Evolutionary conservation across 2,888 invertebrate species (phyloP), one percentile per base, ranked within the genome.

Genomic region (Oxytorus armatus): DNA sequence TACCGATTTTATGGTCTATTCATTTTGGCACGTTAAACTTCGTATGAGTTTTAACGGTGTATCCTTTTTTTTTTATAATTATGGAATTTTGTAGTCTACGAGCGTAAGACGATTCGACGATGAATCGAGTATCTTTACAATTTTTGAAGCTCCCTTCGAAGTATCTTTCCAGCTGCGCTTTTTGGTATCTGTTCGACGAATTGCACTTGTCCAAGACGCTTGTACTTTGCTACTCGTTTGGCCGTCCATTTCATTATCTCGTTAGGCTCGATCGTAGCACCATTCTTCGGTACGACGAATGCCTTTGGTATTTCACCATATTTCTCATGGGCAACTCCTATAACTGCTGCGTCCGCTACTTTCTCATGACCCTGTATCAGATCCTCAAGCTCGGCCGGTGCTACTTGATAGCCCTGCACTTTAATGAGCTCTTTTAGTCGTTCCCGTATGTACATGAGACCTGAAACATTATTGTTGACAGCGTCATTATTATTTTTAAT

Each of bases 351-450:
- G 85, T 98, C 97, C 8, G 93, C 90, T 0, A 98, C 93, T 18
- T 93, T 93, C 0, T 96, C 95, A 88, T 96, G 95, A 63, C 93
- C 93, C 66, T 95, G 93, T 1, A 97, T 88, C 2, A 96, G 88
- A 75, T 93, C 94, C 90, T 98, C 97, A 53, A 98, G 90, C 90
- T 98, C 97, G 0, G 97, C 96, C 11, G 97, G 97, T 7, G 97
- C 94, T 5, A 97, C 97, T 94, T 95, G 87, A 93, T 94, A 1
- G 93, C 95, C 90, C 94, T 93, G 93, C 74, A 96, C 96, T 93
- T 97, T 98, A 77, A 97, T 97, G 42, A 97, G 92, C 89, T 97
- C 97, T 89, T 97, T 97, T 59, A 96, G 89, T 82, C 97, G 94
- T 87, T 96, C 97, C 29, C 95, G 94, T 77, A 97, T 94, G 84